Base-by-base conservation (phyloP, 2,888 invertebrate species). In the Temnothorax ravouxi region DNA sequence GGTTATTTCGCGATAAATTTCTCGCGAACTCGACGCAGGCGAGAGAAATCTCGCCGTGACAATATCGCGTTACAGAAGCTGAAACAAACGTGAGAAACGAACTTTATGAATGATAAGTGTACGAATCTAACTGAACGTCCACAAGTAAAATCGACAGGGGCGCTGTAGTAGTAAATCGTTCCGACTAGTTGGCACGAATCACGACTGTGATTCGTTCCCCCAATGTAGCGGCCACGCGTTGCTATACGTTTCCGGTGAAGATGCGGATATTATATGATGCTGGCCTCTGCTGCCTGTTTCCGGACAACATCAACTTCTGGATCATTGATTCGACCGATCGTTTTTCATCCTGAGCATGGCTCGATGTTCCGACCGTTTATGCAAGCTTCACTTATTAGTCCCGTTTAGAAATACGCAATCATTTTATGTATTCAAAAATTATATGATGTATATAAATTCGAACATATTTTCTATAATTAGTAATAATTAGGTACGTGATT, bases 101-200 rank as follows among this genome's bases (percentile, higher is more conserved):
- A 34, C 15, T 50, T 47, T 34, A n/a, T 38, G 9, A 75, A 13
- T 52, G 75, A 47, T 15, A 21, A 61, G 5, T 18, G 38, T 41
- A 25, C 18, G 50, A 56, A 21, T 34, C 15, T 62, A 52, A 47
- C 13, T 52, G 62, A 50, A 79, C 9, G 15, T 47, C 13, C 18
- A 9, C 4, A 38, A 76, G 4, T 54, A 50, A 80, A 59, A 18
- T 41, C 15, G 72, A 41, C 44, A 56, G 41, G 44, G 52, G 13
- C 76, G 13, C 76, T 47, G 25, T 71, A 56, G 47, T 56, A 47
- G 59, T 52, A 61, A 75, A 84, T 76, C 76, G 83, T 87, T 87
- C 79, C 85, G 87, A 85, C 74, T 83, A 76, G 76, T 81, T 76
- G 83, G 80, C 87, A 87, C 83, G 76, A 74, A 66, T 86, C 86